Evolutionary conservation across 2,888 invertebrate genomes (phyloP), one percentile per base, ranked within the genome.

Genomic region (Rhorus exstirpatorius): DNA sequence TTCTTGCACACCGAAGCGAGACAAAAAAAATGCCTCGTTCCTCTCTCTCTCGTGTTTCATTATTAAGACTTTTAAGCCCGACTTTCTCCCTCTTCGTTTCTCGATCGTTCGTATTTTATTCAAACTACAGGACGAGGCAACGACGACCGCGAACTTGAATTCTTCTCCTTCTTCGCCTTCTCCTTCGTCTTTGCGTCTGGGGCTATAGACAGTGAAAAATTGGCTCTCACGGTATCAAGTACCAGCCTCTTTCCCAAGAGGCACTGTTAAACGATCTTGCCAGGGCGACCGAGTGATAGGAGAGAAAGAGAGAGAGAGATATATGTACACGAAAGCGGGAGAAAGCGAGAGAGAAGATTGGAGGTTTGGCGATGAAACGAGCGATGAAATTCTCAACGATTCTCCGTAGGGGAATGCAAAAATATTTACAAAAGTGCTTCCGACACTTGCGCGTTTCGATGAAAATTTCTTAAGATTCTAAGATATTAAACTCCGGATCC

Each of bases 201-300:
- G n/a, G n/a, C n/a, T n/a, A n/a, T n/a, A 68, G 77, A 78, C 81
- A 77, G 81, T 78, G 78, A 81, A 78, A 74, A 78, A 81, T 81
- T 78, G 61, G 72, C 68, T 68, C 26, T 38, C 21, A n/a, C n/a
- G 19, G 72, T 74, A 81, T 75, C 81, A 49, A 71, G 49, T 21
- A 8, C 55, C 41, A n/a, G n/a, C n/a, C 53, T 68, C 35, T 55
- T 67, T 21, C 61, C 68, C 41, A 10, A 61, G 26, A 24, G 38
- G 19, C 35, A 31, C 72, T 81, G 63, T 68, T 81, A 81, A 81
- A 78, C 68, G 72, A 81, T 72, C 68, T 68, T 41, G 72, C 55
- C 19, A 51, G 41, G 10, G 31, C 41, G 10, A 55, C 44, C 60
- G 38, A 67, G 12, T 21, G 60, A 35, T 60, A 1, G 12, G 26